phyloP scores from a whole-genome alignment of 2,113 vertebrate genomes.

The Psophia crepitans region DNA sequence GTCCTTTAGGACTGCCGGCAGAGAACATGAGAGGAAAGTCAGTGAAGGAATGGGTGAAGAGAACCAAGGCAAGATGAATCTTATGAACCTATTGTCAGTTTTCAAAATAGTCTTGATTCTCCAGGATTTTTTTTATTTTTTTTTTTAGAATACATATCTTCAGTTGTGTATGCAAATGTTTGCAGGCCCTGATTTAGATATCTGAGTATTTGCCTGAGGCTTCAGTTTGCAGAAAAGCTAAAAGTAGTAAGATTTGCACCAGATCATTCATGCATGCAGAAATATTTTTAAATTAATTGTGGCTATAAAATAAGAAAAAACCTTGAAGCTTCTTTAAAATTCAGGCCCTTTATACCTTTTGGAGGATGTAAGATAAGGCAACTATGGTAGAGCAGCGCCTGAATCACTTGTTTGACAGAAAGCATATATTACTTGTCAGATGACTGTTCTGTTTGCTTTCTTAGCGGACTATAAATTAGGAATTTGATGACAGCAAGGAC shows the following conservation, averaged over 20 bases:
- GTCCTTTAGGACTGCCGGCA: background rate
- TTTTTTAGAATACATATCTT: background rate
- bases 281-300: conserved; percentile 14
- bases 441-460: background rate
- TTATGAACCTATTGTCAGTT: background rate
- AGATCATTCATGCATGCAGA: background rate
- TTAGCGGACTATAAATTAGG: background rate
- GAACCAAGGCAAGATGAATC: background rate
- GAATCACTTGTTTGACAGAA: background rate
- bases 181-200: background rate
- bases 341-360: background rate
- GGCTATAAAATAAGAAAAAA: background rate
- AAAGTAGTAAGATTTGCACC: background rate
- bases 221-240: background rate
- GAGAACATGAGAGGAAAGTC: background rate
- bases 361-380: background rate
- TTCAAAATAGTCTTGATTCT: background rate
- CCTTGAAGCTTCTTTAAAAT: background rate
- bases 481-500: background rate
- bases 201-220: background rate
- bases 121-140: background rate
- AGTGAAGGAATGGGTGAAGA: background rate
- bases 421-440: background rate
- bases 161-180: background rate
- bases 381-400: background rate